Conservation (phyloP, 2,888 invertebrate genomes). For the Athripsodes cinereus region DNA sequence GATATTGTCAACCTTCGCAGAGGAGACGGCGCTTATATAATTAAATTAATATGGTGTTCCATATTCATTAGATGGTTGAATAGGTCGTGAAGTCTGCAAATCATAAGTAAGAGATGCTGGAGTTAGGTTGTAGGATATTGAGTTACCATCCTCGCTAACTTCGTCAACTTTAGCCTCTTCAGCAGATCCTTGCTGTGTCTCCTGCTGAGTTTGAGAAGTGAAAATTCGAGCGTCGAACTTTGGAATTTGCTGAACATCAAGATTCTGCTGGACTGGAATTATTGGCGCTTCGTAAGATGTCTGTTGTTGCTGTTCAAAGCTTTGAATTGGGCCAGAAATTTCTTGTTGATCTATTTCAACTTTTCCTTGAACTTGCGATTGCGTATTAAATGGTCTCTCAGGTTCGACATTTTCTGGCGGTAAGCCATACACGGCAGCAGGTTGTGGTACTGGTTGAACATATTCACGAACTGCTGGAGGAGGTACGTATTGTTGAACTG, state of each 20-base stretch:
- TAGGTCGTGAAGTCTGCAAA: background rate
- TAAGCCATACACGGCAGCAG: background rate
- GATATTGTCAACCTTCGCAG: too few species aligned
- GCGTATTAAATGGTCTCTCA: background rate
- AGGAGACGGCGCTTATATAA: too few species aligned
- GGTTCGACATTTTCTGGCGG: background rate
- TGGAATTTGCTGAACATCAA: background rate
- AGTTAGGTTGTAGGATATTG: background rate
- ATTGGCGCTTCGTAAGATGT: background rate
- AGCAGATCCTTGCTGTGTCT: too few species aligned
- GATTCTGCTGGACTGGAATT: background rate
- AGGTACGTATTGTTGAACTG: background rate
- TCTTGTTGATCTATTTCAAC: background rate
- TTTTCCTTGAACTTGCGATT: background rate
- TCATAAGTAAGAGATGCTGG: background rate
- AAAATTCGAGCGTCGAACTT: background rate
- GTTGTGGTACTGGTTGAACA: background rate
- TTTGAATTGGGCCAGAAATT: background rate
- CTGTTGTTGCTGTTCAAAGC: background rate
- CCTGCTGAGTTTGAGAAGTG: background rate
- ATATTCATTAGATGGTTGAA: background rate
- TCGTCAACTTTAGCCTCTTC: background rate
- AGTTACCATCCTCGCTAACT: background rate
- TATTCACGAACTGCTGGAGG: background rate
- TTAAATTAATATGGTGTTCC: background rate